phyloP scores from a whole-genome alignment of 2,113 vertebrate genomes.

The Cyphomyrus plagiostoma region DNA sequence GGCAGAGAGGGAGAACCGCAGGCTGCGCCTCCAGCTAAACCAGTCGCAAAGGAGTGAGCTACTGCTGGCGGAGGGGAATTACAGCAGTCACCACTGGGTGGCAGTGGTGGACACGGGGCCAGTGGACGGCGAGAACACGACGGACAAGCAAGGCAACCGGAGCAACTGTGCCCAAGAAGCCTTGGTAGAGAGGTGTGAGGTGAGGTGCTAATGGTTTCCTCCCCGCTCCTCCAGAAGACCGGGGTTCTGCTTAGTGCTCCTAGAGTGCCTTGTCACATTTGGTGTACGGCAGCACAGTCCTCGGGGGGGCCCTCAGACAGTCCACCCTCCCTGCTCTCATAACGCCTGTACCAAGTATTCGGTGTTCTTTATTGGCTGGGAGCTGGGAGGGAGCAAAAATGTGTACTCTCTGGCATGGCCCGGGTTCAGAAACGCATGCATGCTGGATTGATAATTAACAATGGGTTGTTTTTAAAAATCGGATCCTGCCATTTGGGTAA shows the following conservation, averaged over 20 bases:
- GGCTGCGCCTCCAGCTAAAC: constrained; percentile 71
- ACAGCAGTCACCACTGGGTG: constrained; percentile 66
- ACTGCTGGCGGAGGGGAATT: constrained; percentile 50
- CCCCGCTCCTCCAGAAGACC: not conserved
- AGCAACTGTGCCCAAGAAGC: constrained; percentile 67
- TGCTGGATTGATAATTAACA: not conserved
- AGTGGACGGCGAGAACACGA: constrained; percentile 54
- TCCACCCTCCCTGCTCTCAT: not conserved
- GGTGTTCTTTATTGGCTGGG: not conserved
- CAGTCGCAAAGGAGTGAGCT: constrained; percentile 53
- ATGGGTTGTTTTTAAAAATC: not conserved
- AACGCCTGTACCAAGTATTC: not conserved
- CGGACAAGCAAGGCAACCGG: constrained; percentile 60
- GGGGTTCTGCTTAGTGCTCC: not conserved
- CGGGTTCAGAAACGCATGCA: not conserved
- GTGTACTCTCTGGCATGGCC: not conserved
- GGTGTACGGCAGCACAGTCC: not conserved
- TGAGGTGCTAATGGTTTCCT: constrained; percentile 32
- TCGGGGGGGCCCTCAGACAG: not conserved
- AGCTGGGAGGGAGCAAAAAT: not conserved
- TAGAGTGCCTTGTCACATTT: not conserved
- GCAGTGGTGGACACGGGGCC: constrained; percentile 60
- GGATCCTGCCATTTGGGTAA: not conserved
- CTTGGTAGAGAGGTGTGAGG: constrained; percentile 80
- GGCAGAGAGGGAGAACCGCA: constrained; percentile 79